Conservation (phyloP, 2,113 vertebrate genomes). For the Leuciscus idus region DNA sequence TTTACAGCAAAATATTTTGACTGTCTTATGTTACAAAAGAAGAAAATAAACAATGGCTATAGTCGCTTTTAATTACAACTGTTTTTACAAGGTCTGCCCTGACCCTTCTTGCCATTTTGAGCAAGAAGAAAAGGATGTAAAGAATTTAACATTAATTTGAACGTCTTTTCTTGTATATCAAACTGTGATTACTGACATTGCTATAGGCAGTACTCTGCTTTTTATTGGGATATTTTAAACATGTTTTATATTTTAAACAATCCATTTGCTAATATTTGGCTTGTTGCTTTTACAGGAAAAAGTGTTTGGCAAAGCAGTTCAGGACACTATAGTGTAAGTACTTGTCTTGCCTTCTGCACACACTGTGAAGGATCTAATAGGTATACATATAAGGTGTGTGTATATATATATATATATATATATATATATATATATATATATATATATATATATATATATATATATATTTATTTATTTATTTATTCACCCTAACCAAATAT, state of each 20-base stretch:
- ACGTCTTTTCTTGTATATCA: neutral
- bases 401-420: neutral
- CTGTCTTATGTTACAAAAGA: constrained; percentile 20
- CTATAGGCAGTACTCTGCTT: neutral
- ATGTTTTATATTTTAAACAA: neutral
- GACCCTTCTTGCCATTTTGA: constrained; percentile 5
- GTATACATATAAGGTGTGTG: neutral
- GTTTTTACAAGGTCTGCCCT: constrained; percentile 18
- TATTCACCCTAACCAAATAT: neutral
- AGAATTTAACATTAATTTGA: neutral
- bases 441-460: neutral
- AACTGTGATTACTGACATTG: neutral
- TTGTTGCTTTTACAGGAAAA: constrained; percentile 64
- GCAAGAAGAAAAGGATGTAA: neutral
- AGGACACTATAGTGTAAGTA: constrained; percentile 70
- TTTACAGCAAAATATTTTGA: constrained; percentile 20
- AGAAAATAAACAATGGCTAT: constrained; percentile 6
- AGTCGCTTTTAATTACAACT: constrained; percentile 23
- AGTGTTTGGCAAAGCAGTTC: constrained; percentile 53
- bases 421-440: neutral
- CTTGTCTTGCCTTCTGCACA: neutral
- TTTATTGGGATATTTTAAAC: neutral
- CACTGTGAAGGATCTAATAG: neutral
- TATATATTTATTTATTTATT: neutral
- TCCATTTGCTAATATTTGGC: neutral